A percentile compares a stretch with the other conserved stretches of the same genome.
phyloP scores from a whole-genome alignment of 2,797 vertebrate species.

The Rhynchotus rufescens region DNA sequence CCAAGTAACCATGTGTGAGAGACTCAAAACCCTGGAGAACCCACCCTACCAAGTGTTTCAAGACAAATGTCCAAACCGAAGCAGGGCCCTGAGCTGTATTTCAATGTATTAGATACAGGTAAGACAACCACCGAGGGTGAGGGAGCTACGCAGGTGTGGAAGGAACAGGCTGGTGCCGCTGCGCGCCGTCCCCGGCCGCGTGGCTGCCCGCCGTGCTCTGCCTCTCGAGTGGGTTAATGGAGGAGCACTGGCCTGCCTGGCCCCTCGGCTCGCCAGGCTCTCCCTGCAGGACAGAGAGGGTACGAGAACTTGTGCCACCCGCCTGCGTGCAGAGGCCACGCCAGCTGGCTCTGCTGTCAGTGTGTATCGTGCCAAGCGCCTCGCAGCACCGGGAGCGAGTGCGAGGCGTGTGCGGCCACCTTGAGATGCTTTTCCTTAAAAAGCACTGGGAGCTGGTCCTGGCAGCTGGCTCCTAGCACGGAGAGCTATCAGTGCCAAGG shows the following conservation, averaged over 20 bases:
- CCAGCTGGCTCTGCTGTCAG: background rate
- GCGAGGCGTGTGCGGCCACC: background rate
- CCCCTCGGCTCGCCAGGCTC: background rate
- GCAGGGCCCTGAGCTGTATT: background rate
- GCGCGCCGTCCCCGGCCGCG: fast-evolving
- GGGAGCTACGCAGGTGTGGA: background rate
- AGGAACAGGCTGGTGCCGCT: background rate
- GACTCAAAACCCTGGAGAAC: background rate
- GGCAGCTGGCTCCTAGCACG: background rate
- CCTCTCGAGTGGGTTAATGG: background rate
- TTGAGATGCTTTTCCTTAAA: background rate
- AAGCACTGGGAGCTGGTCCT: background rate
- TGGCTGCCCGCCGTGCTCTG: background rate
- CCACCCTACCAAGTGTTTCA: background rate
- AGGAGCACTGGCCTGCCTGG: background rate
- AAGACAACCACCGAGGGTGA: background rate
- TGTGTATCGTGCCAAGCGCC: background rate
- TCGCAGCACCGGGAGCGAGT: background rate
- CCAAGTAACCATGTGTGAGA: background rate
- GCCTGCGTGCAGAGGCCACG: background rate
- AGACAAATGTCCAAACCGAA: background rate
- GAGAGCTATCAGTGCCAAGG: background rate
- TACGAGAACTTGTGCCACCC: conserved; percentile 1
- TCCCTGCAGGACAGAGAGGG: background rate
- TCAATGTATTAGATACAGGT: background rate